These are phyloP conservation scores for Molanna angustata DNA, from an alignment of 2,888 invertebrate genomes.

Conservation along the genomic window DNA sequence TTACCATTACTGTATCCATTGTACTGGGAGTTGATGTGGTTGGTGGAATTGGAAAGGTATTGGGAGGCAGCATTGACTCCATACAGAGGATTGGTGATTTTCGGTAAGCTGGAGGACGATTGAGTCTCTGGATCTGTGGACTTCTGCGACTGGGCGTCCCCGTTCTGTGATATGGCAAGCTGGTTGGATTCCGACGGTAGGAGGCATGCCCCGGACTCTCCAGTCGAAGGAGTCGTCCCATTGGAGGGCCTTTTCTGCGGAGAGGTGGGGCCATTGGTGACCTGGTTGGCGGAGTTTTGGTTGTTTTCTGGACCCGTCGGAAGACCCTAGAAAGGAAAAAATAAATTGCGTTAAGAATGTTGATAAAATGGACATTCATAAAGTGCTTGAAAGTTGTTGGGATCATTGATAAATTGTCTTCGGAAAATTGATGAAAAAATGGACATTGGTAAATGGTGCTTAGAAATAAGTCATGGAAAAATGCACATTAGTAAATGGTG, in stretches of 20 bases:
- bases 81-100: conserved; percentile 49
- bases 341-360: background rate
- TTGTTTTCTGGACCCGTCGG: conserved; percentile 53
- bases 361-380: too few relatives aligned
- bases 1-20: conserved; percentile 19
- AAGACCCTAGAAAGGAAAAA: conserved; percentile 43
- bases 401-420: too few relatives aligned
- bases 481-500: too few relatives aligned
- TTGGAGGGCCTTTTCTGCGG: conserved; percentile 50
- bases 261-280: conserved; percentile 41
- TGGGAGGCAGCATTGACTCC: conserved; percentile 53
- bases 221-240: conserved; percentile 48
- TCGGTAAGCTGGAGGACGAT: conserved; percentile 39
- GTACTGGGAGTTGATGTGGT: background rate
- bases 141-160: conserved; percentile 28
- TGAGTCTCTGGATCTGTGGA: conserved; percentile 26
- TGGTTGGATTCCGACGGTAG: conserved; percentile 24
- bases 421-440: too few relatives aligned
- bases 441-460: too few relatives aligned
- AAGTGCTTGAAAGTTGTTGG: too few relatives aligned
- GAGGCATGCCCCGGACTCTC: too few relatives aligned
- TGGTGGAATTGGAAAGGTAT: conserved; percentile 43
- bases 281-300: conserved; percentile 46
- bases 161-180: conserved; percentile 21
- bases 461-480: too few relatives aligned